phyloP scores from a whole-genome alignment of 2,888 invertebrate genomes.

The Clusia tigrina region DNA sequence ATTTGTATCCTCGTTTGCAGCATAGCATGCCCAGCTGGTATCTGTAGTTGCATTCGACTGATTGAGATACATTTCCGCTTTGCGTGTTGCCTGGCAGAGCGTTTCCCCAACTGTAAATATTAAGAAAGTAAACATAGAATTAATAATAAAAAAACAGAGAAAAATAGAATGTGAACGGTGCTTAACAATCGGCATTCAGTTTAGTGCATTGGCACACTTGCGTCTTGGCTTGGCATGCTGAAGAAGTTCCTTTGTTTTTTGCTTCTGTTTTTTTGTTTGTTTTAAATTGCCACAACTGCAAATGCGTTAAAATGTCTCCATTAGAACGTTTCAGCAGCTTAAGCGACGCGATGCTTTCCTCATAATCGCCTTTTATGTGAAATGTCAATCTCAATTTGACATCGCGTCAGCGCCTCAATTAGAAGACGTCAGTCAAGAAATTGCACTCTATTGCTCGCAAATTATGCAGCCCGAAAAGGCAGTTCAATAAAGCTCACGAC shows the following conservation, averaged over 20 bases:
- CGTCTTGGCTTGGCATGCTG: too few relatives aligned
- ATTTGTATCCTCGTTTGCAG: background rate
- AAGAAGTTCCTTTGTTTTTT: too few relatives aligned
- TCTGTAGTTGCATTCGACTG: background rate
- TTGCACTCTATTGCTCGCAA: background rate
- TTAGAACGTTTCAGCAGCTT: background rate
- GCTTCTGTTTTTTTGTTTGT: too few relatives aligned
- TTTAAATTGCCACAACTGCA: background rate
- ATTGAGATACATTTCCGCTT: background rate
- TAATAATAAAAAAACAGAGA: too few relatives aligned
- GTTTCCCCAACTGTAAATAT: too few relatives aligned
- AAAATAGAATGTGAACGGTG: too few relatives aligned
- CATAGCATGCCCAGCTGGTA: background rate
- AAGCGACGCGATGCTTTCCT: background rate
- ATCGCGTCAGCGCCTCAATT: slow-evolving; percentile 39
- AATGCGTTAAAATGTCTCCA: background rate
- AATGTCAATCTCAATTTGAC: slow-evolving; percentile 34
- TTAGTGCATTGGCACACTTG: too few relatives aligned
- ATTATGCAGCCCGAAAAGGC: background rate
- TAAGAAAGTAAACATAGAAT: too few relatives aligned
- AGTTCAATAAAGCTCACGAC: background rate
- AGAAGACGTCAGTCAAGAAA: slow-evolving; percentile 32
- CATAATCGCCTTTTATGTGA: background rate
- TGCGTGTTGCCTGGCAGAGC: background rate
- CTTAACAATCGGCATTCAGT: too few relatives aligned